phyloP scores from a whole-genome alignment of 1,140 invertebrate genomes.

The Temnothorax longispinosus region DNA sequence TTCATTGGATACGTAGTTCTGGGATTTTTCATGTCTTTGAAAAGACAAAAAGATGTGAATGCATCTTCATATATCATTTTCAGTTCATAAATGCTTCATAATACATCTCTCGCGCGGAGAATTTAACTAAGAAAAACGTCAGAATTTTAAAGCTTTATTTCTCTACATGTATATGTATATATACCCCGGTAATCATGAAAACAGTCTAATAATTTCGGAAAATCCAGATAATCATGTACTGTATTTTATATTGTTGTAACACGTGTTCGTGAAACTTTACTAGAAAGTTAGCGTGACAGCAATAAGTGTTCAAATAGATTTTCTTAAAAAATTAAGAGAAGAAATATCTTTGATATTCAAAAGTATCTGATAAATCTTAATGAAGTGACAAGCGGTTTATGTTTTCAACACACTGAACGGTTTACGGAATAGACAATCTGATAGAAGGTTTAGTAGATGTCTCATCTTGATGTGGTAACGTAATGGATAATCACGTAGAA shows the following conservation, averaged over 20 bases:
- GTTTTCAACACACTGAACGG: not conserved
- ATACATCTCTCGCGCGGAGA: not conserved
- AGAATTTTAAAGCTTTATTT: not conserved
- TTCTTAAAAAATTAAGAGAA: not conserved
- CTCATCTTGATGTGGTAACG: conserved; percentile 41
- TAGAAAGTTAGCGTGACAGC: not conserved
- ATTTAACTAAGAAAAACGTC: conserved; percentile 5
- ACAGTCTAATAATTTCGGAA: too few relatives aligned
- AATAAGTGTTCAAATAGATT: not conserved
- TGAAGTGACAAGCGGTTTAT: too few relatives aligned
- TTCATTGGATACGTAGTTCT: not conserved
- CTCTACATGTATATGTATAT: not conserved
- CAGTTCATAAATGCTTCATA: not conserved
- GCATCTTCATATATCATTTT: conserved; percentile 28
- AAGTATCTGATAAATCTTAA: not conserved
- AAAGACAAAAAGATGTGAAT: not conserved
- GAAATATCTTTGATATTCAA: not conserved
- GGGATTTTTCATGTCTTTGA: not conserved
- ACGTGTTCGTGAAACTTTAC: not conserved
- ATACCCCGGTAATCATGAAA: not conserved
- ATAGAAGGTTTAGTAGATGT: conserved; percentile 15
- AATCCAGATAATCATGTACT: too few relatives aligned
- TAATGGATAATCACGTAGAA: conserved; percentile 64
- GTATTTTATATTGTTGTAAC: too few relatives aligned
- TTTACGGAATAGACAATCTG: not conserved